Percentiles rank a stretch among this genome's conserved stretches.
These are phyloP conservation scores for Picathartes gymnocephalus DNA, from an alignment of 2,113 vertebrate genomes.

Conservation along the genomic window DNA sequence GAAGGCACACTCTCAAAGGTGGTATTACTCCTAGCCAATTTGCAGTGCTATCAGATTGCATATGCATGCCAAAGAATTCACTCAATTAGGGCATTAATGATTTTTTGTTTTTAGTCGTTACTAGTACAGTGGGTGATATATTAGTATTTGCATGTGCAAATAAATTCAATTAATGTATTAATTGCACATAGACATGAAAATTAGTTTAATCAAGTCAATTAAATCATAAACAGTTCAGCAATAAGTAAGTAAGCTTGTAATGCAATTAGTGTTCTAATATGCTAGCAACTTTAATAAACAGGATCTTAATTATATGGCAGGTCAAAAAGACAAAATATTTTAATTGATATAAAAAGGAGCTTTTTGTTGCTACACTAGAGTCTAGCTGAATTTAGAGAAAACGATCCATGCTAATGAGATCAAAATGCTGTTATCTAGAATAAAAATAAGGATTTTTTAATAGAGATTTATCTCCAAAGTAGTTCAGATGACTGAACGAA, in stretches of 20 bases:
- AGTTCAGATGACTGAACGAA: slow-evolving; percentile 34
- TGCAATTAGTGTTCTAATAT: slow-evolving; percentile 71
- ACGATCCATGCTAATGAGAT: slow-evolving; percentile 65
- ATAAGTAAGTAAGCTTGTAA: slow-evolving; percentile 68
- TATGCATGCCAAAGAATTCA: neutral
- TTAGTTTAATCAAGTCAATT: slow-evolving; percentile 72
- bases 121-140: neutral
- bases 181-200: slow-evolving; percentile 67
- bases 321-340: slow-evolving; percentile 56
- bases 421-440: slow-evolving; percentile 58
- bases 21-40: neutral
- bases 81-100: neutral
- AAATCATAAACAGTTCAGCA: slow-evolving; percentile 72
- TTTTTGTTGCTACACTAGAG: neutral
- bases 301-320: slow-evolving; percentile 64
- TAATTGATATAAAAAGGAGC: slow-evolving; percentile 55
- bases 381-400: slow-evolving; percentile 61
- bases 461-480: slow-evolving; percentile 56
- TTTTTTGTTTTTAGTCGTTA: neutral
- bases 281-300: slow-evolving; percentile 68
- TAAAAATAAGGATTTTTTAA: slow-evolving; percentile 62
- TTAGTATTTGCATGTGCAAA: slow-evolving; percentile 62
- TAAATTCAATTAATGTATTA: slow-evolving; percentile 68
- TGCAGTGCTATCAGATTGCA: neutral
- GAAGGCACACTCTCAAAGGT: neutral